phyloP scores from a whole-genome alignment of 2,797 vertebrate species.

The Euthynnus affinis region DNA sequence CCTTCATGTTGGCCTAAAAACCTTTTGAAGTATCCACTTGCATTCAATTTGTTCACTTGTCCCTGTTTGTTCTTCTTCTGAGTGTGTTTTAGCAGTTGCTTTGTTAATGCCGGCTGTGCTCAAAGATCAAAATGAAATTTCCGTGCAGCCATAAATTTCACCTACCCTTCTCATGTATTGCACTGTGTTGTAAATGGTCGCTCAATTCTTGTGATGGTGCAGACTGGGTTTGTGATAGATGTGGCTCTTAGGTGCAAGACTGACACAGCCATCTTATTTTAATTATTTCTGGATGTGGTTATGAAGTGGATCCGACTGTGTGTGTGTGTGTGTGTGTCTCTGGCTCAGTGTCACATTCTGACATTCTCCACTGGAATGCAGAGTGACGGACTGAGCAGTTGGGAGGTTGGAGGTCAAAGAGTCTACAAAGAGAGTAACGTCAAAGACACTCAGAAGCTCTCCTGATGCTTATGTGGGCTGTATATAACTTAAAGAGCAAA shows the following conservation, averaged over 20 bases:
- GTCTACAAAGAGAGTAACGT: slow-evolving; percentile 35
- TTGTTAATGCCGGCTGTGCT: background rate
- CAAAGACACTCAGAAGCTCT: slow-evolving; percentile 17
- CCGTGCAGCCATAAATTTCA: slow-evolving; percentile 21
- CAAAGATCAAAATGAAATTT: slow-evolving; percentile 21
- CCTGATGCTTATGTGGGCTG: slow-evolving; percentile 6
- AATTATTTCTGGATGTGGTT: slow-evolving; percentile 52
- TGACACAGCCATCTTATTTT: slow-evolving; percentile 46
- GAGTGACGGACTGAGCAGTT: slow-evolving; percentile 56
- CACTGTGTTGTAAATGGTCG: slow-evolving; percentile 35
- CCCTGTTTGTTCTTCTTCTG: background rate
- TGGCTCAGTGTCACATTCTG: slow-evolving; percentile 63
- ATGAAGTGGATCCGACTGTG: slow-evolving; percentile 19
- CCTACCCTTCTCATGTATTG: slow-evolving; percentile 10
- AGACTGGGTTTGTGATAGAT: slow-evolving; percentile 30
- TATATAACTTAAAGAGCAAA: background rate
- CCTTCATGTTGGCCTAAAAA: background rate
- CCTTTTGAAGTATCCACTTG: background rate
- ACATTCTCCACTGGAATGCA: slow-evolving; percentile 70
- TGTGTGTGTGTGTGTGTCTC: slow-evolving; percentile 18
- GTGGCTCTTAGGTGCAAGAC: slow-evolving; percentile 53
- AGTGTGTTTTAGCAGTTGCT: background rate
- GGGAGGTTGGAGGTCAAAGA: slow-evolving; percentile 62
- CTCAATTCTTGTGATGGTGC: background rate
- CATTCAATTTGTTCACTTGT: background rate